phyloP scores from a whole-genome alignment of 2,113 vertebrate species.

The Sapajus apella region DNA sequence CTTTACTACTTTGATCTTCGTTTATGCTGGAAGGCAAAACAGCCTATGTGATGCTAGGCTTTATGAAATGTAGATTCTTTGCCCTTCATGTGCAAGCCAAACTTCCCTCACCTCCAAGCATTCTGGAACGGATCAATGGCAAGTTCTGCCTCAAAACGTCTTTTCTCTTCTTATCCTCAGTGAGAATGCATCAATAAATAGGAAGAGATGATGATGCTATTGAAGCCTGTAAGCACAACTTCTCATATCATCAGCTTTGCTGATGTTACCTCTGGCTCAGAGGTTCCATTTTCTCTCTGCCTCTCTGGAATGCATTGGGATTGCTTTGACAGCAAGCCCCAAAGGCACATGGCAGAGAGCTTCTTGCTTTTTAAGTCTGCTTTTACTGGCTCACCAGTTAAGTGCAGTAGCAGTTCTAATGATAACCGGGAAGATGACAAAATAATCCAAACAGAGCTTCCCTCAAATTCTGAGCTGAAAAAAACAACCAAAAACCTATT shows the following conservation, averaged over 20 bases:
- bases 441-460: neutral
- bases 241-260: slow-evolving; percentile 8
- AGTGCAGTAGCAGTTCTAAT: neutral
- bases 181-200: slow-evolving; percentile 33
- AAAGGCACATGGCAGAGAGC: neutral
- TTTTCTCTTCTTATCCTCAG: slow-evolving; percentile 27
- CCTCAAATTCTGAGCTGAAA: neutral
- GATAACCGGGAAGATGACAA: neutral
- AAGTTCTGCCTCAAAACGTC: neutral
- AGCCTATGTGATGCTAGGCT: neutral
- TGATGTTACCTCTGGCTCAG: slow-evolving; percentile 8
- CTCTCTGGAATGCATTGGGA: neutral
- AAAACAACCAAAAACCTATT: neutral
- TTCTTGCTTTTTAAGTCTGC: neutral
- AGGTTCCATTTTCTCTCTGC: neutral
- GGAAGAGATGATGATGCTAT: neutral
- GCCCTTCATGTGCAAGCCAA: neutral
- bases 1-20: slow-evolving; percentile 54
- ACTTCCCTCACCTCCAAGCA: neutral
- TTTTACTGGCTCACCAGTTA: neutral
- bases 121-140: slow-evolving; percentile 22
- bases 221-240: neutral
- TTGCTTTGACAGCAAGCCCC: slow-evolving; percentile 34
- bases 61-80: slow-evolving; percentile 43
- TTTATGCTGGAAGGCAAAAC: slow-evolving; percentile 60